A percentile compares a stretch with the other conserved stretches of the same genome.
These are phyloP conservation scores for Standfussiana lucernea DNA, from an alignment of 2,888 invertebrate species.

Conservation along the genomic window DNA sequence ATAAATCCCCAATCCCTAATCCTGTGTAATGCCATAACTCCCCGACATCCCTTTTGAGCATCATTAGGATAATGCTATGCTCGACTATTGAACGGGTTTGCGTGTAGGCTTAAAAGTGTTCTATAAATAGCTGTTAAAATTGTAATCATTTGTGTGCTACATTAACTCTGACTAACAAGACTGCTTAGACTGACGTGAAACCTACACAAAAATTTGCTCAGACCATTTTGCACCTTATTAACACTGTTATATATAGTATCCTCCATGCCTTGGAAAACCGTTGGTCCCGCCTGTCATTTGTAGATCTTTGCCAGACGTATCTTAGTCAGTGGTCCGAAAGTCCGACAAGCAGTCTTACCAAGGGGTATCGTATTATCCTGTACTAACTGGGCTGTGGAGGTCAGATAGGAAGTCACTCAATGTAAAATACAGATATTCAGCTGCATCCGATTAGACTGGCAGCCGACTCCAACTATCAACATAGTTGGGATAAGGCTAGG, in stretches of 20 bases:
- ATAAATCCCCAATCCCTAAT: neutral
- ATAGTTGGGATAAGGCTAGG: too few species aligned
- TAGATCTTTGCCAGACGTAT: too few species aligned
- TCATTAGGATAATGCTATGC: conserved; percentile 4
- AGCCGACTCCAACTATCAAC: too few species aligned
- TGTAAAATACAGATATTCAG: too few species aligned
- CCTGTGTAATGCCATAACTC: neutral
- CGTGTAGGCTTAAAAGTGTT: neutral
- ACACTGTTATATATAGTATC: neutral
- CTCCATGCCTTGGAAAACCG: too few species aligned
- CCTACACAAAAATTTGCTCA: neutral
- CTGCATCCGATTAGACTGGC: too few species aligned
- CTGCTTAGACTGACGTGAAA: neutral
- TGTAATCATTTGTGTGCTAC: neutral
- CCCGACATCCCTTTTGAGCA: neutral
- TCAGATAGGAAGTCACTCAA: too few species aligned
- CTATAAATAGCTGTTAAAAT: neutral
- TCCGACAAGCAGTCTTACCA: too few species aligned
- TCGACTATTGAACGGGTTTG: neutral
- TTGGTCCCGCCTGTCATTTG: too few species aligned
- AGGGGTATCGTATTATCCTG: too few species aligned
- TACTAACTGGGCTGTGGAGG: too few species aligned
- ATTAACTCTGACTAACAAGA: neutral
- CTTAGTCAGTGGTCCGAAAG: too few species aligned
- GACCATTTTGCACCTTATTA: neutral